Base-by-base conservation (phyloP, 2,888 invertebrate genomes). In the Adineta ricciae region DNA sequence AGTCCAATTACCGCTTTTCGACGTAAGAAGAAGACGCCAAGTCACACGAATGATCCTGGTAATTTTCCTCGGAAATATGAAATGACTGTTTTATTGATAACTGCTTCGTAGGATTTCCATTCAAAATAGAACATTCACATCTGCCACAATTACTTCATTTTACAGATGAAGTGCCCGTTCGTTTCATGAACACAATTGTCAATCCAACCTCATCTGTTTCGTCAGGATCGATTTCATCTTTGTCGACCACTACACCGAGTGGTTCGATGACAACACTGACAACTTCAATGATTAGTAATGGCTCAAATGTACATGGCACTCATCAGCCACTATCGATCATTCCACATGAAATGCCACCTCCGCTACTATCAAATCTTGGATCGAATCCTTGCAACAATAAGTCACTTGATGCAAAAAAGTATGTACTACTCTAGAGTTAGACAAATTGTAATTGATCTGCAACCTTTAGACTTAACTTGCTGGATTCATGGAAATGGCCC, bases 1-100 rank as follows among this genome's bases (percentile, higher is more conserved):
- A 78, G 78, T 78, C 78, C 78, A 41, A 78, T 78, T 24, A n/a
- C 78, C 38, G 78, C 78, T n/a, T 78, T 78, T 78, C 78, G 78
- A 41, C 41, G 78, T 41, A 78, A 41, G n/a, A 78, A 78, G 78
- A 78, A 78, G 41, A 38, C n/a, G n/a, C n/a, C 78, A 41, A 41
- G 11, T 41, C 38, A 41, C 16, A 78, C 4, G 11, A 41, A 78
- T 41, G 78, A 78, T 41, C 78, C 38, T 14, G 78, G 78, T 78
- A 64, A 56, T 14, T 56, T 27, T 27, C 52, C 5, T 52, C 1
- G 24, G 19, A 52, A n/a, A 2, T 56, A 3, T 64, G 16, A 32
- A 32, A 19, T 5, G 24, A 19, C 27, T 3, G 27, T 27, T 36
- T 32, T 14, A 11, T 46, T 46, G 27, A 36, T 1, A 64, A 64